These are phyloP conservation scores for Catamblyrhynchus diadema DNA, from an alignment of 2,797 vertebrate genomes.

Conservation along the genomic window DNA sequence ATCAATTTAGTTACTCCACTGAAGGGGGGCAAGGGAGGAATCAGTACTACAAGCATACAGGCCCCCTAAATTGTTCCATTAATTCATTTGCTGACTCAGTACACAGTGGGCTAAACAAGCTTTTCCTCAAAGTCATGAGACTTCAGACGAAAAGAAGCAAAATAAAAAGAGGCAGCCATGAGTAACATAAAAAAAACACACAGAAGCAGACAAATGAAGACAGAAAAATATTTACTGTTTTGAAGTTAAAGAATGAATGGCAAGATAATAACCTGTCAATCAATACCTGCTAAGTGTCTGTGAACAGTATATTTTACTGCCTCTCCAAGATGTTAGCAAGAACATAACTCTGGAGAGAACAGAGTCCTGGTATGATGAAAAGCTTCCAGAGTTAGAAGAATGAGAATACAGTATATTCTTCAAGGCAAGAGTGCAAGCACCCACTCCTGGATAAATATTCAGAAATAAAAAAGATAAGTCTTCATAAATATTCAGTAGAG, in stretches of 20 bases:
- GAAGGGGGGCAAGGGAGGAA: neutral
- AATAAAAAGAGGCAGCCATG: neutral
- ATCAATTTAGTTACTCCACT: neutral
- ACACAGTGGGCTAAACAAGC: neutral
- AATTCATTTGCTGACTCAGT: neutral
- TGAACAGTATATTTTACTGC: no score
- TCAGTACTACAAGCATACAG: neutral
- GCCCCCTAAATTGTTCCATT: neutral
- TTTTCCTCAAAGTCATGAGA: neutral
- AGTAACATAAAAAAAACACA: neutral
- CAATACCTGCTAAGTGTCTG: neutral
- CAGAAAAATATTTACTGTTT: neutral
- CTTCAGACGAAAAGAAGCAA: neutral
- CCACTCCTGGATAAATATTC: neutral
- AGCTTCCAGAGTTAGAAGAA: neutral
- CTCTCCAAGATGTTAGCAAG: neutral
- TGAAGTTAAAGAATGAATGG: neutral
- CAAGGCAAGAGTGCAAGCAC: neutral
- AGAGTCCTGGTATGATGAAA: neutral
- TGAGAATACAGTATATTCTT: neutral
- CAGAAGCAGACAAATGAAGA: neutral
- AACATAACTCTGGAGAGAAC: neutral
- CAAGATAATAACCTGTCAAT: conserved; percentile 6
- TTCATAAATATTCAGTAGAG: conserved; percentile 17
- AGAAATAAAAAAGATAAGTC: neutral